phyloP scores from a whole-genome alignment of 2,888 invertebrate species.

The Callosobruchus maculatus region DNA sequence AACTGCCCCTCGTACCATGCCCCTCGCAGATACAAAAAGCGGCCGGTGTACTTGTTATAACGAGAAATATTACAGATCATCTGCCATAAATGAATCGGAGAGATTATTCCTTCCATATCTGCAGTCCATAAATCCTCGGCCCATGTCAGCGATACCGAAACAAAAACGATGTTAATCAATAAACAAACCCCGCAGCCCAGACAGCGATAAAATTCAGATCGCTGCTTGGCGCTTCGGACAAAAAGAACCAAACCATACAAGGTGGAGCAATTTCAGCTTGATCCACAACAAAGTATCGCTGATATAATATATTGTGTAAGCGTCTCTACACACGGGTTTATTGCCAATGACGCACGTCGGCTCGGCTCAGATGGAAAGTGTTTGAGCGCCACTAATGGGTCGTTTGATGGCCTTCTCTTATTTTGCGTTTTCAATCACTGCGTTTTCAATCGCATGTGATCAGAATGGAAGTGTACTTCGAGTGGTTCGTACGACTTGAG shows the following conservation, averaged over 20 bases:
- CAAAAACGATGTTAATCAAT: not conserved
- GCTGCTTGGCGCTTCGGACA: not conserved
- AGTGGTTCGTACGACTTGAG: too few species aligned
- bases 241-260: not conserved
- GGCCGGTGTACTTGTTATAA: not conserved
- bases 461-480: too few species aligned
- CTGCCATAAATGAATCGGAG: not conserved
- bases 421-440: too few species aligned
- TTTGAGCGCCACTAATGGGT: too few species aligned
- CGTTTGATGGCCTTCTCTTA: too few species aligned
- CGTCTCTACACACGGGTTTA: too few species aligned
- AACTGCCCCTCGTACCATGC: not conserved
- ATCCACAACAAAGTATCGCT: too few species aligned
- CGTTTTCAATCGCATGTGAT: too few species aligned
- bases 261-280: not conserved
- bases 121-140: not conserved
- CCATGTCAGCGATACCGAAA: not conserved
- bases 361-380: too few species aligned
- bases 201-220: not conserved
- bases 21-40: not conserved
- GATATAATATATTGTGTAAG: too few species aligned
- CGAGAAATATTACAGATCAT: not conserved
- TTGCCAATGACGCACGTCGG: too few species aligned
- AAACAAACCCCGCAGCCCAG: not conserved
- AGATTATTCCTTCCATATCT: not conserved